Percentiles rank a stretch among this genome's conserved stretches.
Evolutionary conservation across 2,888 invertebrate genomes (phyloP).

Genomic region (Tineola bisselliella): DNA sequence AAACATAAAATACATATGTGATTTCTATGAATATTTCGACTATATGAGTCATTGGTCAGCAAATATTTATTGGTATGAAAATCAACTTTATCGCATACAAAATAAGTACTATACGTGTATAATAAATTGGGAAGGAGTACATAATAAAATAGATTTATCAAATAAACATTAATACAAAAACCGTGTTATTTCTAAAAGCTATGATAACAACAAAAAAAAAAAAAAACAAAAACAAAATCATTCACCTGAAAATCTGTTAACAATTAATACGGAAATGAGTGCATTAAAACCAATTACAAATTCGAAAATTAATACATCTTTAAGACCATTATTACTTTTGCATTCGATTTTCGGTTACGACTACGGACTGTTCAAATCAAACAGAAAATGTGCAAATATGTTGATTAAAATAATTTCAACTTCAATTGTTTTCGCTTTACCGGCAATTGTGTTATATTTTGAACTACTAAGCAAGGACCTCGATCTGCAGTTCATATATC

Average conservation of each 20-base stretch:
- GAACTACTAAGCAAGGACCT: neutral
- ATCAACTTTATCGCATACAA: neutral
- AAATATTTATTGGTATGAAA: neutral
- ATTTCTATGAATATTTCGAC: neutral
- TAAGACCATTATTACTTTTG: neutral
- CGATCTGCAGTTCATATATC: neutral
- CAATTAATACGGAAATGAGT: neutral
- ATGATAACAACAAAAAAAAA: neutral
- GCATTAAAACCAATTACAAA: neutral
- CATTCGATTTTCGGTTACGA: slow-evolving; percentile 4
- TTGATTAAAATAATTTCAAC: neutral
- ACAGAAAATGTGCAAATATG: neutral
- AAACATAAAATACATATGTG: neutral
- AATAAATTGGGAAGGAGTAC: no score
- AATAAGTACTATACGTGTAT: neutral
- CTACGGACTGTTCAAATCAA: neutral
- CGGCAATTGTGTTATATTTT: neutral
- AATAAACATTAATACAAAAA: neutral
- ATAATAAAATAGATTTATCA: neutral
- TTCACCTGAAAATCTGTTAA: neutral
- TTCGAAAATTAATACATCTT: neutral
- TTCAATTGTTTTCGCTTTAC: neutral
- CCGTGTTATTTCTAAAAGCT: neutral
- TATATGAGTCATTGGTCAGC: neutral
- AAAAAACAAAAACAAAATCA: no score